Evolutionary conservation across 2,888 invertebrate species (phyloP).

Genomic region (Eristalis tenax): DNA sequence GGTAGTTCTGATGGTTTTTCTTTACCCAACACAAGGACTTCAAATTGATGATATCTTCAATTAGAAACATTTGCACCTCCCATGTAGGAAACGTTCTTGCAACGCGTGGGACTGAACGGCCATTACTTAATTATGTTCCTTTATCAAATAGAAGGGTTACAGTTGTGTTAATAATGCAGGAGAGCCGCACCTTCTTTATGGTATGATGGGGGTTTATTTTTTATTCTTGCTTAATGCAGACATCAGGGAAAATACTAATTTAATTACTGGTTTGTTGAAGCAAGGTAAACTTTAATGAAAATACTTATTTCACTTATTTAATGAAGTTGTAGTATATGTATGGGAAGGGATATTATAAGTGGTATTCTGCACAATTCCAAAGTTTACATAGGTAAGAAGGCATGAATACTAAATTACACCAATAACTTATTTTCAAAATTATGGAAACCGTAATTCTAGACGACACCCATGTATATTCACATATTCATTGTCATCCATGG

Average conservation of each 20-base stretch:
- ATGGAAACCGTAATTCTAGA: too few species aligned
- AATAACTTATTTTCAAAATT: too few species aligned
- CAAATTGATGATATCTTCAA: slow-evolving; percentile 3
- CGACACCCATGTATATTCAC: too few species aligned
- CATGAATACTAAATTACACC: too few species aligned
- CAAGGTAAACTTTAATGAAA: slow-evolving; percentile 66
- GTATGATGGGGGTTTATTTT: slow-evolving; percentile 53
- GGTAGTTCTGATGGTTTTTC: background rate
- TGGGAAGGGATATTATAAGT: background rate
- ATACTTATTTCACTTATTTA: slow-evolving; percentile 42
- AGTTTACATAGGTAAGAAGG: too few species aligned
- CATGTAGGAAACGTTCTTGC: slow-evolving; percentile 34
- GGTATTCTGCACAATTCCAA: background rate
- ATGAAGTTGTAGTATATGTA: slow-evolving; percentile 1
- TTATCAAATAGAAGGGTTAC: slow-evolving; percentile 71
- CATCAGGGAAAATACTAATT: slow-evolving; percentile 65
- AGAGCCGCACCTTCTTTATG: slow-evolving; percentile 60
- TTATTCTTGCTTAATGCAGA: slow-evolving; percentile 54
- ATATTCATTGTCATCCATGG: too few species aligned
- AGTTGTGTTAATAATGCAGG: slow-evolving; percentile 69
- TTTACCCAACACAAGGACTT: background rate
- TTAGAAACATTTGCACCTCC: slow-evolving; percentile 29
- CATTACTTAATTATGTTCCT: slow-evolving; percentile 71
- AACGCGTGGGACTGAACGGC: slow-evolving; percentile 55
- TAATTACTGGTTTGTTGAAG: slow-evolving; percentile 67